phyloP scores from a whole-genome alignment of 2,113 vertebrate genomes.

The Stigmatopora nigra region DNA sequence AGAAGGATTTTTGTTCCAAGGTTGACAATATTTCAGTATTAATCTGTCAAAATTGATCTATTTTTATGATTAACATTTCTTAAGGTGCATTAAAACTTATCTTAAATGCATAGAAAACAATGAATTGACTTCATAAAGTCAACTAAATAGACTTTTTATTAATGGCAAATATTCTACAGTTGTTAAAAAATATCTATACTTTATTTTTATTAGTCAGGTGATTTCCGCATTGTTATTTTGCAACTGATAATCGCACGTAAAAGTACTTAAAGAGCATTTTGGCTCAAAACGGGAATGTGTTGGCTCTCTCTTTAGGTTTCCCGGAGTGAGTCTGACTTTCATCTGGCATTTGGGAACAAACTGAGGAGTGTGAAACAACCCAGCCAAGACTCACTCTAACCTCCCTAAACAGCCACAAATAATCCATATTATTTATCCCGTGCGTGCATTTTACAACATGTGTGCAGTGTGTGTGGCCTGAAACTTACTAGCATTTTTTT shows the following conservation, averaged over 20 bases:
- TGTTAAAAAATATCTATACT: no score
- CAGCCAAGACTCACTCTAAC: conserved; percentile 11
- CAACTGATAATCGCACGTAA: neutral
- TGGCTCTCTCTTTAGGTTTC: conserved; percentile 55
- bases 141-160: no score
- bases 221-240: neutral
- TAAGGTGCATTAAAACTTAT: no score
- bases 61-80: no score
- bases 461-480: conserved; percentile 29
- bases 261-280: neutral
- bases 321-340: conserved; percentile 51
- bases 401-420: conserved; percentile 14
- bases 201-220: no score
- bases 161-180: no score
- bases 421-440: conserved; percentile 3
- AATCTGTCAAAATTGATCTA: no score
- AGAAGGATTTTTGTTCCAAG: no score
- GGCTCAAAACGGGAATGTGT: conserved; percentile 53
- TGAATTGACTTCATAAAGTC: no score
- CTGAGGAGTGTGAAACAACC: conserved; percentile 38
- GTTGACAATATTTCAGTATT: no score
- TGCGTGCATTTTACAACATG: neutral
- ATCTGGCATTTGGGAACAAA: conserved; percentile 45
- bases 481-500: conserved; percentile 37
- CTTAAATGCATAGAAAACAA: no score